These are phyloP conservation scores for Pterostichus madidus DNA, from an alignment of 2,888 invertebrate genomes.

Conservation along the genomic window DNA sequence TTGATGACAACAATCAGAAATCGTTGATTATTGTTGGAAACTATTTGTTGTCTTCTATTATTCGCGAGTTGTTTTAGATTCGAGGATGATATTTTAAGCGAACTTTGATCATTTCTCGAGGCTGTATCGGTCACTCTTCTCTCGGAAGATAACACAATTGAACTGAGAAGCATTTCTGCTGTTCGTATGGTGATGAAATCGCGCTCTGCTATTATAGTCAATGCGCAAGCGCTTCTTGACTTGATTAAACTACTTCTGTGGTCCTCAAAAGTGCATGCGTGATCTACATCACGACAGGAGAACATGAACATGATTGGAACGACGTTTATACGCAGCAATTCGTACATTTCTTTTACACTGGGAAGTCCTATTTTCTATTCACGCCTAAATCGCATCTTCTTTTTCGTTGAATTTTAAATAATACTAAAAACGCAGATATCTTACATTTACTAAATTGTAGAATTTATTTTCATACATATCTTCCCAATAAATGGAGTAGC, in stretches of 20 bases:
- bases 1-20: not conserved
- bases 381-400: no score
- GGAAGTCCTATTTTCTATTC: no score
- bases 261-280: constrained; percentile 14
- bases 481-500: no score
- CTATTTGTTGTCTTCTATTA: not conserved
- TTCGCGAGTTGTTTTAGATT: not conserved
- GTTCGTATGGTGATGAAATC: constrained; percentile 52
- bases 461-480: no score
- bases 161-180: constrained; percentile 25
- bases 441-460: no score
- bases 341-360: no score
- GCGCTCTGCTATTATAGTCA: constrained; percentile 28
- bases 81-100: constrained; percentile 44
- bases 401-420: no score
- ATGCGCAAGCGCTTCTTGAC: constrained; percentile 25
- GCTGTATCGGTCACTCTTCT: constrained; percentile 4
- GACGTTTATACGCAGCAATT: no score
- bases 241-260: constrained; percentile 38
- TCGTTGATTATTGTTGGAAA: no score
- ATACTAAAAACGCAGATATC: no score
- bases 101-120: constrained; percentile 52
- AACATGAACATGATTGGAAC: not conserved
- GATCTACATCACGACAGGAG: constrained; percentile 17
- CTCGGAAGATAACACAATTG: constrained; percentile 47